Conservation (phyloP, 2,113 vertebrate species). For the Merops nubicus region DNA sequence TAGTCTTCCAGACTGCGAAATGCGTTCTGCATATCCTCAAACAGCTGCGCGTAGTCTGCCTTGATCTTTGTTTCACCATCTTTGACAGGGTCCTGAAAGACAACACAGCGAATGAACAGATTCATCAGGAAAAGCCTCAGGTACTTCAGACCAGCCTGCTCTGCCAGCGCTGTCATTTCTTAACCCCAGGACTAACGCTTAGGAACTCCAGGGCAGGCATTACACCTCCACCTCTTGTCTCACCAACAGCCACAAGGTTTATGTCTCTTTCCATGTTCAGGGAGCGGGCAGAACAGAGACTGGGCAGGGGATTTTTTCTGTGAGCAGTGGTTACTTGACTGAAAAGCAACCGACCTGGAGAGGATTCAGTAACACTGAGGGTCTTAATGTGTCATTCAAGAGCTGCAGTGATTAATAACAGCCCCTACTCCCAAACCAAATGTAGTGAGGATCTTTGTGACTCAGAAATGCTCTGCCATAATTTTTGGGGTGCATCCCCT, state of each 20-base stretch:
- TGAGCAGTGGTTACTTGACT: background rate
- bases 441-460: background rate
- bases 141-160: background rate
- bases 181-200: background rate
- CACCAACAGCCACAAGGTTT: background rate
- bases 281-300: background rate
- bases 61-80: constrained; percentile 96
- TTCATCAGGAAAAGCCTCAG: background rate
- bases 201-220: background rate
- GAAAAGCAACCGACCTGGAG: background rate
- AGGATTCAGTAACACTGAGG: background rate
- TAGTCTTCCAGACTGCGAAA: constrained; percentile 98
- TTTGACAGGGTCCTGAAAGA: constrained; percentile 90
- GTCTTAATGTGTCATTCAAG: background rate
- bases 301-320: background rate
- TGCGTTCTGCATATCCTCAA: constrained; percentile 97
- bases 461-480: background rate
- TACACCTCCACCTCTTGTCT: background rate
- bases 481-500: background rate
- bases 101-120: background rate
- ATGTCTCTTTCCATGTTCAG: background rate
- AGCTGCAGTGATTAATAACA: background rate
- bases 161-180: background rate
- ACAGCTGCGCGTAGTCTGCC: constrained; percentile 89
- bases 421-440: background rate